Percentiles rank a stretch among this genome's conserved stretches.
Conservation (phyloP, 1,140 invertebrate species). For the Brachionus angularis region DNA sequence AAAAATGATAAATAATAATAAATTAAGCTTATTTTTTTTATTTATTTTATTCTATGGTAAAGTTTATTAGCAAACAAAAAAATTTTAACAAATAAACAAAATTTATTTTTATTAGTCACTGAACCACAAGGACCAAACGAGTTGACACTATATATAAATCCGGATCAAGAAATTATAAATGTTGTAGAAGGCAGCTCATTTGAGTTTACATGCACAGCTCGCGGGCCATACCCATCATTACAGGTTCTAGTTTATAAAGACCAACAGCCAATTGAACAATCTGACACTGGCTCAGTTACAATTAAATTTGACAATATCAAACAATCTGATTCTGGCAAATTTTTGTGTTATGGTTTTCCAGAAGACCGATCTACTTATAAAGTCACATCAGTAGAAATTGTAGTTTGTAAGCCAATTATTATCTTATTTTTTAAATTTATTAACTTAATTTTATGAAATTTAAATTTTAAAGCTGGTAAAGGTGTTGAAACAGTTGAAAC, state of each 20-base stretch:
- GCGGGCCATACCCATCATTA: background rate
- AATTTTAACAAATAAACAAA: too few species aligned
- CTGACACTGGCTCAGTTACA: background rate
- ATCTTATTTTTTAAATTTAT: background rate
- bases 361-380: background rate
- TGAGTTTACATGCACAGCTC: background rate
- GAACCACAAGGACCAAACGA: background rate
- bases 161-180: background rate
- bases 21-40: too few species aligned
- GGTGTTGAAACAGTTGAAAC: background rate
- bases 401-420: background rate
- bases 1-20: too few species aligned
- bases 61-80: too few species aligned
- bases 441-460: background rate
- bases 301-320: slow-evolving; percentile 22
- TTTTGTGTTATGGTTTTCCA: slow-evolving; percentile 38
- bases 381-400: background rate
- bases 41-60: too few species aligned
- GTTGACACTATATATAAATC: background rate
- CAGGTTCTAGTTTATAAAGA: slow-evolving; percentile 24
- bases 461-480: background rate
- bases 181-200: background rate
- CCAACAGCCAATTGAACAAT: slow-evolving; percentile 13
- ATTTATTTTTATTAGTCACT: too few species aligned
- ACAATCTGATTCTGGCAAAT: background rate